phyloP scores from a whole-genome alignment of 2,113 vertebrate genomes.

The Gallinago undulata region DNA sequence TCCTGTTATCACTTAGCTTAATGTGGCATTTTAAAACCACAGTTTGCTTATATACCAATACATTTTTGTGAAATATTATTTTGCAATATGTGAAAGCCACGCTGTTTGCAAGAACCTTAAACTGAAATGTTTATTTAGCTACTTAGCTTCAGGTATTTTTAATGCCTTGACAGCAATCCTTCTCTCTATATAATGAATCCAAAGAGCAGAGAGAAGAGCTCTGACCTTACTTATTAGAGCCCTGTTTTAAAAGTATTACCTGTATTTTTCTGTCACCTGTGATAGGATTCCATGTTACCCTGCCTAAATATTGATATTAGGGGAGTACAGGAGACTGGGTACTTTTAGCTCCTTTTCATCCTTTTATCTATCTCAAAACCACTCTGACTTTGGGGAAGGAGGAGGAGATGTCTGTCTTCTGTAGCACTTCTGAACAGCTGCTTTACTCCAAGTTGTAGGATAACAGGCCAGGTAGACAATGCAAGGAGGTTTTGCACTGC shows the following conservation, averaged over 20 bases:
- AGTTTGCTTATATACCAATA: background rate
- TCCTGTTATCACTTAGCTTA: background rate
- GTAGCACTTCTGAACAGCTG: background rate
- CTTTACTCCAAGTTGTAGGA: background rate
- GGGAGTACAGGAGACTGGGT: background rate
- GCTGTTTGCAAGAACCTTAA: background rate
- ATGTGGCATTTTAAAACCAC: background rate
- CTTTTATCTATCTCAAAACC: background rate
- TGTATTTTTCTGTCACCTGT: background rate
- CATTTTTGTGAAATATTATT: background rate
- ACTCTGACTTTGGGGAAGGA: background rate
- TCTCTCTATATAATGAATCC: background rate
- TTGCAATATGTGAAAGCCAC: background rate
- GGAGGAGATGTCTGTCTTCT: background rate
- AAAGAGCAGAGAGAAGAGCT: background rate
- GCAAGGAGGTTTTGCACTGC: background rate
- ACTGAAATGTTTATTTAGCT: background rate
- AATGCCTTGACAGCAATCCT: background rate
- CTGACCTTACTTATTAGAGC: background rate
- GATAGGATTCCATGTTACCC: background rate
- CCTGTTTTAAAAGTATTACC: background rate
- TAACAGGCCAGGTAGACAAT: background rate
- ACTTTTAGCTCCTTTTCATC: background rate
- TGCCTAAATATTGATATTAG: background rate
- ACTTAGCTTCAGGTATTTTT: background rate